Evolutionary conservation across 92 coral and sea anemone genomes (phyloP), one percentile per base, ranked within the genome.

Genomic region (Desmophyllum pertusum): DNA sequence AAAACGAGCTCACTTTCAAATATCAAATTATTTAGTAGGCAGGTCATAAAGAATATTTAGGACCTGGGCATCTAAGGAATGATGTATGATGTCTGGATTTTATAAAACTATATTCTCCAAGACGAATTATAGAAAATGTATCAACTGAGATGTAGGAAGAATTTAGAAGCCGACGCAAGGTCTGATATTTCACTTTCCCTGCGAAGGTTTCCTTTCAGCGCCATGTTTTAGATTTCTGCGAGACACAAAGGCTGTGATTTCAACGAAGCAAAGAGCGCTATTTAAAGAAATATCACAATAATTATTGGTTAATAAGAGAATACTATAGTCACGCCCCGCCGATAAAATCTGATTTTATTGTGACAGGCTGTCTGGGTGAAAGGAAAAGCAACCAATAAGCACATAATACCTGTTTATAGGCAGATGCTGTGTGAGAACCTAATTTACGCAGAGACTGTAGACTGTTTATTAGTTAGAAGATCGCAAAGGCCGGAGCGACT

Each of bases 241-340:
- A 59, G 17, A 59, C 15, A 59, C 65, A 59, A 67, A 67, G 42
- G 42, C 42, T 67, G 45, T 35, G 42, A 33, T 67, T 33, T 67
- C 43, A 33, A 33, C 25, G 45, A 67, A 21, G 25, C 70, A 62
- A 66, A 79, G 27, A 35, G 51, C 66, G 81, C 81, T 15, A 52
- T 79, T 63, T 43, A 57, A 55, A 46, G 70, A 52, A 64, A 64
- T 37, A 77, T 10, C 57, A 40, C 36, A 41, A 33, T 43, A 65
- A 79, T 80, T 66, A 80, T 80, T 57, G 42, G 84, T 68, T 42
- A 52, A 61, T 80, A 68, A 37, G 38, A 38, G 67, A 52, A 39
- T 19, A 4, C 3, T 6, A 68, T 40, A 18, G 70, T 82, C 79
- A 82, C 86, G 86, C 86, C 86, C 71, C 51, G 52, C 1, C 57